Base-by-base conservation (phyloP, 2,113 vertebrate genomes). In the Phylloscopus whistleri region DNA sequence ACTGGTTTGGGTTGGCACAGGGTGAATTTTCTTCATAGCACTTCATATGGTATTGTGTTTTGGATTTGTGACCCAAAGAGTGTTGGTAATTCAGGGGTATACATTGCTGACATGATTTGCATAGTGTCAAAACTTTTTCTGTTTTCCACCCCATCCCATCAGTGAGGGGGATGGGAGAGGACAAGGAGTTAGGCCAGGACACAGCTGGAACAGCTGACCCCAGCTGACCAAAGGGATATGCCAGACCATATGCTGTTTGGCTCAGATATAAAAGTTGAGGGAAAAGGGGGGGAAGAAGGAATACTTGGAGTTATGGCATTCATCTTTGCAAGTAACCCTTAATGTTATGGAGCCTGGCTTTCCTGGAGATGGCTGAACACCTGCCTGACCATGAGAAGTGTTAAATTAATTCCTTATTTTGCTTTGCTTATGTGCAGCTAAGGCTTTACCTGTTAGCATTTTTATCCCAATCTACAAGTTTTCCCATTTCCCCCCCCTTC, bases 301-400 rank as follows among this genome's bases (percentile, higher is more conserved):
- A 64, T 15, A 28, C 35, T 68, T 11, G 7, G 24, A 53, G 12
- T 58, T 37, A 70, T 7, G 21, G 10, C 3, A 13, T 59, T 77
- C 55, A 49, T 63, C 44, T 84, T 68, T 28, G 18, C 48, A 76
- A 41, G 21, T 59, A 35, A 30, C 9, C 4, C 0, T 48, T 30
- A 27, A 0, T 0, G 0, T 44, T 21, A 39, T 21, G 31, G 16
- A 76, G 12, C 28, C 37, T 23, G 11, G 27, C 18, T 68, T 18
- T 81, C 31, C n/a, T 51, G 49, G 43, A 48, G 31, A 37, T 64
- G 17, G 24, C 49, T 81, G 56, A 87, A 87, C 9, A 60, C 4
- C 27, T 46, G 8, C 51, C 27, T 48, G 17, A 27, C 7, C 0
- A 7, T 19, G 66, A 63, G 59, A 67, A 87, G 12, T 2, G 8